Conservation (phyloP, 2,797 vertebrate species). For the Sternotherus odoratus region DNA sequence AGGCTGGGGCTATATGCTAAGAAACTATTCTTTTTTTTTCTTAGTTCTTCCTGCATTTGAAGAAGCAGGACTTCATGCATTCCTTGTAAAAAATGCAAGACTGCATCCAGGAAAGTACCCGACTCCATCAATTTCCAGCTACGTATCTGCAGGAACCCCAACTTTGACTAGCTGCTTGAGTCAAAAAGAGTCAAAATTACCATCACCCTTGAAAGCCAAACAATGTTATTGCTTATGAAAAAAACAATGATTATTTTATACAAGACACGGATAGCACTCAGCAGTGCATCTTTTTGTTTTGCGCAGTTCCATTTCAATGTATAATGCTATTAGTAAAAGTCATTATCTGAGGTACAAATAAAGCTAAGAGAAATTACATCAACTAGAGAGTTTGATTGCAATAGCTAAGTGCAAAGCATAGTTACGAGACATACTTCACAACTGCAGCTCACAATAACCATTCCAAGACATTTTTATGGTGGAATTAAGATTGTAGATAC, state of each 20-base stretch:
- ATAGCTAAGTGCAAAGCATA: neutral
- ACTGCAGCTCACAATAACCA: neutral
- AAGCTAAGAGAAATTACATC: slow-evolving; percentile 8
- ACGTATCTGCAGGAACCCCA: neutral
- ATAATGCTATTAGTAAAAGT: slow-evolving; percentile 4
- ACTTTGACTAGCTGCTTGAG: neutral
- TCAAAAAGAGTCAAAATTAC: neutral
- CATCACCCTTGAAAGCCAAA: slow-evolving; percentile 26
- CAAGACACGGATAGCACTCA: slow-evolving; percentile 16
- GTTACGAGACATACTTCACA: neutral
- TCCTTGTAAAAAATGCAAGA: too few relatives aligned
- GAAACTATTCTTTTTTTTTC: too few relatives aligned
- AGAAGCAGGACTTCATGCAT: too few relatives aligned
- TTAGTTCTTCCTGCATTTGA: too few relatives aligned
- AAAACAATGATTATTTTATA: slow-evolving; percentile 51
- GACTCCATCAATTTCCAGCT: too few relatives aligned
- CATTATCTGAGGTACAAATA: slow-evolving; percentile 4
- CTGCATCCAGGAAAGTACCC: too few relatives aligned
- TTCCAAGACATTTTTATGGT: neutral
- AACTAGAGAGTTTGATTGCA: slow-evolving; percentile 15
- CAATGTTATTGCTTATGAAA: slow-evolving; percentile 28
- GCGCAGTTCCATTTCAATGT: neutral
- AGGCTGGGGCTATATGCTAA: too few relatives aligned
- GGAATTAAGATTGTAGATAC: neutral
- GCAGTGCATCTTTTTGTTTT: neutral